Percentiles rank a stretch among this genome's conserved stretches.
Evolutionary conservation across 2,888 invertebrate species (phyloP).

Genomic region (Amblyjoppa fuscipennis): DNA sequence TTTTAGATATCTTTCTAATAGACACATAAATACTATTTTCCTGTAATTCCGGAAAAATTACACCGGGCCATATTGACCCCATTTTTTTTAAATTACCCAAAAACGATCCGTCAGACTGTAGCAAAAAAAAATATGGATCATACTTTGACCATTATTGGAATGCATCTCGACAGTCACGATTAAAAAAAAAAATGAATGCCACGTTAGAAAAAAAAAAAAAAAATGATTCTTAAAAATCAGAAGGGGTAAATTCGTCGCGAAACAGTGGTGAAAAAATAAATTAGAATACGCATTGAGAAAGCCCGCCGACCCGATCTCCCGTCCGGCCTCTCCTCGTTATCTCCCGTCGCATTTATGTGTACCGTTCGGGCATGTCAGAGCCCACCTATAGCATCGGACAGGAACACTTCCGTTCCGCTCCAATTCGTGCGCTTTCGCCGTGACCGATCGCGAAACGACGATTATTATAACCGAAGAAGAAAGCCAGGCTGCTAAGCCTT

Average conservation of each 20-base stretch:
- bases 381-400: constrained; percentile 54
- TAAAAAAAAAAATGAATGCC: background rate
- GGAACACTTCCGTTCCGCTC: constrained; percentile 76
- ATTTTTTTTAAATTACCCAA: too few relatives aligned
- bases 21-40: too few relatives aligned
- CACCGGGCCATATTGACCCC: too few relatives aligned
- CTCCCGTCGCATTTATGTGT: background rate
- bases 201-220: background rate
- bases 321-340: background rate
- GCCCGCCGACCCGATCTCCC: background rate
- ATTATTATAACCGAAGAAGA: constrained; percentile 49
- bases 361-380: constrained; percentile 8
- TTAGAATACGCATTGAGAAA: background rate
- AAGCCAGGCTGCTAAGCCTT: constrained; percentile 23
- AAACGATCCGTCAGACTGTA: too few relatives aligned
- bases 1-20: too few relatives aligned
- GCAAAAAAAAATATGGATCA: too few relatives aligned
- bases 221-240: background rate
- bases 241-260: background rate
- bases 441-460: constrained; percentile 65
- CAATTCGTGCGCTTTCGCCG: constrained; percentile 76
- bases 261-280: background rate
- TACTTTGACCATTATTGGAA: too few relatives aligned
- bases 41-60: too few relatives aligned
- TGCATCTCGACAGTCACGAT: background rate